Evolutionary conservation across 2,888 invertebrate species (phyloP).

Genomic region (Hydraecia micacea): DNA sequence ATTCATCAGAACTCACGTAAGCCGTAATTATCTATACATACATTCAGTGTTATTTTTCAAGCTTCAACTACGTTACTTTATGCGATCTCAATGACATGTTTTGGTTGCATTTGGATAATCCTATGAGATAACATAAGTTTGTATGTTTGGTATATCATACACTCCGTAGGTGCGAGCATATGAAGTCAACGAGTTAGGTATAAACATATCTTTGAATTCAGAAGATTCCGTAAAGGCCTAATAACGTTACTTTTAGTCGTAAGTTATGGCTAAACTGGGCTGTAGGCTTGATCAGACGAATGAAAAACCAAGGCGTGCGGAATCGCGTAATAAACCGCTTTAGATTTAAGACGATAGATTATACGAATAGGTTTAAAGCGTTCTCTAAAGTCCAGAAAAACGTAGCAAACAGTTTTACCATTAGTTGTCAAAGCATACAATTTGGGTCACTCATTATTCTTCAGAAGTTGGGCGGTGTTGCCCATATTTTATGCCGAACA

Average conservation of each 20-base stretch:
- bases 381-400: constrained; percentile 25
- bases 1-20: constrained; percentile 10
- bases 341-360: constrained; percentile 33
- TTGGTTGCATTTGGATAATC: constrained; percentile 24
- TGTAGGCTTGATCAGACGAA: not conserved
- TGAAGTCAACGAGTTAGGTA: not conserved
- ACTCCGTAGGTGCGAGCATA: not conserved
- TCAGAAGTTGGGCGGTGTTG: constrained; percentile 66
- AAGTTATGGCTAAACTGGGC: constrained; percentile 9
- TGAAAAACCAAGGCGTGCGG: constrained; percentile 27
- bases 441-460: constrained; percentile 77
- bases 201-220: not conserved
- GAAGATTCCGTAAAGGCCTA: not conserved
- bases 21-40: not conserved
- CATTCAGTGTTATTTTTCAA: not conserved
- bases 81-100: constrained; percentile 3
- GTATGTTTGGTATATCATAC: not conserved
- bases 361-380: constrained; percentile 3
- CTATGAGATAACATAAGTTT: constrained; percentile 7
- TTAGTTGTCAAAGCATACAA: constrained; percentile 67
- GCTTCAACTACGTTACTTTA: not conserved
- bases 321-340: constrained; percentile 19
- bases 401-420: constrained; percentile 53
- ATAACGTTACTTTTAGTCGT: constrained; percentile 4
- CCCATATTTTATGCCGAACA: constrained; percentile 74